These are phyloP conservation scores for Jacana jacana DNA, from an alignment of 2,113 vertebrate species.

Conservation along the genomic window DNA sequence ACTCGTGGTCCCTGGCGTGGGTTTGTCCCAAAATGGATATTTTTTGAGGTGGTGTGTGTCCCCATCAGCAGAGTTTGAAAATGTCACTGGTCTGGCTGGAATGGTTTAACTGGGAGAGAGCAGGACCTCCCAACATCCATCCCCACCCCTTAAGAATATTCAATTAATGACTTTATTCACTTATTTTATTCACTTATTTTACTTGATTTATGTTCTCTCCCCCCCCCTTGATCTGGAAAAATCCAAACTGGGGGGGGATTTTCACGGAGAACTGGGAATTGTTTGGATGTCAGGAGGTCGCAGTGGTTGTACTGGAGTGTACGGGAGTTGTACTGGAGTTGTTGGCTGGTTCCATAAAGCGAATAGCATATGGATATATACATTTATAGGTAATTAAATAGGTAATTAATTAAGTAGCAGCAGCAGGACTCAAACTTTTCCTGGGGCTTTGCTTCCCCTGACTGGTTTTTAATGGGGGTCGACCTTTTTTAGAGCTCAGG, in stretches of 20 bases:
- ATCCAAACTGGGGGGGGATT: neutral
- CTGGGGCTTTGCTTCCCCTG: neutral
- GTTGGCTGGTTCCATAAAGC: neutral
- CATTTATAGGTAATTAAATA: too few species aligned
- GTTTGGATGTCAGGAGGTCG: neutral
- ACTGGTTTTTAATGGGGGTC: neutral
- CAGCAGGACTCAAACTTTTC: neutral
- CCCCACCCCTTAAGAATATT: neutral
- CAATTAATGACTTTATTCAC: neutral
- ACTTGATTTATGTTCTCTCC: neutral
- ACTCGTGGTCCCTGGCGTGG: neutral
- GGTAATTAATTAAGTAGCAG: too few species aligned
- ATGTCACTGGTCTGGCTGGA: neutral
- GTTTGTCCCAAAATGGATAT: neutral
- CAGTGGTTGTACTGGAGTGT: neutral
- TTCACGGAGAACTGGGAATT: neutral
- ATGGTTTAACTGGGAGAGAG: neutral
- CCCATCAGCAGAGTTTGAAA: neutral
- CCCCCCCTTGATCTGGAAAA: neutral
- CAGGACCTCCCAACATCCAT: neutral
- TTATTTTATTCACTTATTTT: neutral
- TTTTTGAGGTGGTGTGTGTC: too few species aligned
- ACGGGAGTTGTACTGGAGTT: neutral
- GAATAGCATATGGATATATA: neutral
- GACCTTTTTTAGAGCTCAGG: accelerated